Percentiles rank a stretch among this genome's conserved stretches.
Conservation (phyloP, 2,888 invertebrate species). For the Fragum whitleyi region DNA sequence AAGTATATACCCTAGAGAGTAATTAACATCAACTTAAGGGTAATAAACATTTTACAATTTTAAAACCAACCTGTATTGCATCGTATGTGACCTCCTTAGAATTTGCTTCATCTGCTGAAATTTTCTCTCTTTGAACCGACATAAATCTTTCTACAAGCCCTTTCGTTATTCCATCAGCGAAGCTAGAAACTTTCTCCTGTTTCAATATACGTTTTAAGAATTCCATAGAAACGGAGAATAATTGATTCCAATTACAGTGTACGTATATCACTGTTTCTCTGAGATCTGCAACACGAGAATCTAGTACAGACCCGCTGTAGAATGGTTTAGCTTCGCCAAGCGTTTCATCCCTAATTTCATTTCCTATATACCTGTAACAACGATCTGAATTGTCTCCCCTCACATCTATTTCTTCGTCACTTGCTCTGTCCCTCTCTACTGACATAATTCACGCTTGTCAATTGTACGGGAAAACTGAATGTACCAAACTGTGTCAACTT, state of each 20-base stretch:
- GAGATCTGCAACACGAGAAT: slow-evolving; percentile 61
- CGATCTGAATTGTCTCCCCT: slow-evolving; percentile 37
- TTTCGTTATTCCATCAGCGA: slow-evolving; percentile 32
- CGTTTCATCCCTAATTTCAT: slow-evolving; percentile 56
- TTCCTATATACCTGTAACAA: slow-evolving; percentile 26
- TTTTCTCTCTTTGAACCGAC: slow-evolving; percentile 39
- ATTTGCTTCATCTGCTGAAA: slow-evolving; percentile 18
- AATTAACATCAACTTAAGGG: too few species aligned
- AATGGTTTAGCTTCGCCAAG: slow-evolving; percentile 64
- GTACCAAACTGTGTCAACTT: too few species aligned
- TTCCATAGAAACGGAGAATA: slow-evolving; percentile 40
- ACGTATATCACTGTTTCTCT: slow-evolving; percentile 63
- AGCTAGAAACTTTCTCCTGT: slow-evolving; percentile 30
- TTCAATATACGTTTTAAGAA: slow-evolving; percentile 46
- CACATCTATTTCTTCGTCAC: too few species aligned
- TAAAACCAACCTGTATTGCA: slow-evolving; percentile 46
- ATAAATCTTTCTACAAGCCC: slow-evolving; percentile 43
- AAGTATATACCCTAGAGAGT: too few species aligned
- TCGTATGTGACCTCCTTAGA: slow-evolving; percentile 38
- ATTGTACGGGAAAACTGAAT: too few species aligned
- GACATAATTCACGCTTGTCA: too few species aligned
- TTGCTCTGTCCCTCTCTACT: too few species aligned
- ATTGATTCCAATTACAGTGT: slow-evolving; percentile 61
- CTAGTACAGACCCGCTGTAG: slow-evolving; percentile 59
- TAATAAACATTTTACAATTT: too few species aligned